Evolutionary conservation across 1,140 invertebrate genomes (phyloP).

Genomic region (Lepeophtheirus salmonis): DNA sequence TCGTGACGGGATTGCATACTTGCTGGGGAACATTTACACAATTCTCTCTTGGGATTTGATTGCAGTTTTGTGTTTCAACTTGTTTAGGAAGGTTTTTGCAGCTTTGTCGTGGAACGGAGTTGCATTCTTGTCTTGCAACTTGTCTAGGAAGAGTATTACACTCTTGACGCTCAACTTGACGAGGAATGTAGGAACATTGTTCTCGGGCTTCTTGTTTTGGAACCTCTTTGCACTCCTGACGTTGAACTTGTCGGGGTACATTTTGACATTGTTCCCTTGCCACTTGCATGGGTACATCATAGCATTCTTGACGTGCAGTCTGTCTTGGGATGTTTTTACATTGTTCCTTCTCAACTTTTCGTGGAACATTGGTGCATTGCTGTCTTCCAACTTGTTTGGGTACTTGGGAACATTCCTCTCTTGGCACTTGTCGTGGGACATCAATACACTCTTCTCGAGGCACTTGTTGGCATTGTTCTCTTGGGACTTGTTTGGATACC

Average conservation of each 20-base stretch:
- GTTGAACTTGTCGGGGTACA: conserved; percentile 13
- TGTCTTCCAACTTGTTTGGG: conserved; percentile 11
- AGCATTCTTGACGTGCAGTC: conserved; percentile 2
- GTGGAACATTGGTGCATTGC: conserved; percentile 11
- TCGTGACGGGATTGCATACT: background rate
- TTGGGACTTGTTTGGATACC: background rate
- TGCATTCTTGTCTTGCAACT: conserved; percentile 12
- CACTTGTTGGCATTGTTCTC: conserved; percentile 9
- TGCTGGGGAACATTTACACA: background rate
- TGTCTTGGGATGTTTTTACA: conserved; percentile 8
- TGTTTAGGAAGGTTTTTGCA: conserved; percentile 13
- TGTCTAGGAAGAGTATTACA: conserved; percentile 11
- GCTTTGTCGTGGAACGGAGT: conserved; percentile 8
- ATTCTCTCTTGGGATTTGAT: background rate
- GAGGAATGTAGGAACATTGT: conserved; percentile 4
- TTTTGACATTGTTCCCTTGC: conserved; percentile 4
- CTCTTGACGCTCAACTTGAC: background rate
- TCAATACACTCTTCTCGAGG: conserved; percentile 9
- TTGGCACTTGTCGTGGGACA: conserved; percentile 17
- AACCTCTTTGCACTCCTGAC: conserved; percentile 13
- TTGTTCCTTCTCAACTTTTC: conserved; percentile 5
- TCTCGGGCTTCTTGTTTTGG: background rate
- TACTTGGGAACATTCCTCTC: conserved; percentile 7
- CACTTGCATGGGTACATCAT: conserved; percentile 7
- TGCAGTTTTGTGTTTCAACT: conserved; percentile 2